These are phyloP conservation scores for Melinopterus prodromus DNA, from an alignment of 2,888 invertebrate genomes.

Conservation along the genomic window DNA sequence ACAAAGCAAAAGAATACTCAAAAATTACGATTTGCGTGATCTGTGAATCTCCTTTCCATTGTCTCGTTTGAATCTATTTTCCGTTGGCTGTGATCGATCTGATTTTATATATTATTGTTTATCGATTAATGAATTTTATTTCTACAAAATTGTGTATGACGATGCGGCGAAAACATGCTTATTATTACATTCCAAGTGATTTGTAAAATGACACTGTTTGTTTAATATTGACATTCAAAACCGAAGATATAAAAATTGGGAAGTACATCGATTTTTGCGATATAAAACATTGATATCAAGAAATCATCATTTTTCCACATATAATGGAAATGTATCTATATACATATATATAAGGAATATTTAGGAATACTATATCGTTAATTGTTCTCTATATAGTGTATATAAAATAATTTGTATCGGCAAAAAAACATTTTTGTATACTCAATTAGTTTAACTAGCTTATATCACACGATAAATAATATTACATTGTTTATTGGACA, in stretches of 20 bases:
- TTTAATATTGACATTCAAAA: background rate
- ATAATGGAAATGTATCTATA: slow-evolving; percentile 23
- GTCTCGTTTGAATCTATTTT: slow-evolving; percentile 6
- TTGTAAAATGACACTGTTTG: slow-evolving; percentile 29
- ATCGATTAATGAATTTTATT: background rate
- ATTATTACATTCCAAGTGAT: slow-evolving; percentile 33
- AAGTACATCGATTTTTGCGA: slow-evolving; percentile 33
- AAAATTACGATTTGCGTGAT: slow-evolving; percentile 8
- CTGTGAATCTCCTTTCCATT: background rate
- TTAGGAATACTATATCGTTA: slow-evolving; percentile 24
- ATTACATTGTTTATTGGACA: slow-evolving; percentile 7
- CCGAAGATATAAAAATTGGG: background rate
- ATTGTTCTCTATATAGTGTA: slow-evolving; percentile 33
- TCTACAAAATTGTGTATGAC: slow-evolving; percentile 23
- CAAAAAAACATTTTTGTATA: slow-evolving; percentile 28
- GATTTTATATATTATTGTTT: background rate
- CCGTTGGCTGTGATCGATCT: slow-evolving; percentile 29
- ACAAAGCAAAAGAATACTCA: slow-evolving; percentile 18
- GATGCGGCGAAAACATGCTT: slow-evolving; percentile 20
- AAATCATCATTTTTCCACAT: slow-evolving; percentile 19
- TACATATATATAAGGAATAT: slow-evolving; percentile 25
- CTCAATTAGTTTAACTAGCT: slow-evolving; percentile 28
- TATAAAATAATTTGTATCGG: slow-evolving; percentile 33
- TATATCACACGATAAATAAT: slow-evolving; percentile 7
- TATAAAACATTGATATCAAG: slow-evolving; percentile 19